Evolutionary conservation across 2,113 vertebrate genomes (phyloP).

Genomic region (Ardeotis arabs): DNA sequence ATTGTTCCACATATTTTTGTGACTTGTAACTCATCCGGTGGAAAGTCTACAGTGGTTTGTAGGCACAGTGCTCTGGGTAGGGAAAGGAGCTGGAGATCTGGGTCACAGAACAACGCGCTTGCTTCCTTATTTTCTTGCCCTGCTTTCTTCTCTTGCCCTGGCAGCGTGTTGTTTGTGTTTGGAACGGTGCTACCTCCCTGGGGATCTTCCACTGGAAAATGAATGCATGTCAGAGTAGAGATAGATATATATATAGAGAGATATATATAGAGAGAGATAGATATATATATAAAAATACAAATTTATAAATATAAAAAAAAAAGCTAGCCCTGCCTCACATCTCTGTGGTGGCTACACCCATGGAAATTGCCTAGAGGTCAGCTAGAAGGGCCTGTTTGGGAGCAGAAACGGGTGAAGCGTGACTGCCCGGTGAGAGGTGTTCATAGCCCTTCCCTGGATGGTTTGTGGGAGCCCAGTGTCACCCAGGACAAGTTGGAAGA

Average conservation of each 20-base stretch:
- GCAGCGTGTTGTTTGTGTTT: neutral
- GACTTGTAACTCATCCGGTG: neutral
- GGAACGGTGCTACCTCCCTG: neutral
- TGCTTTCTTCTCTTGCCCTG: neutral
- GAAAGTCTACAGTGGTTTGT: neutral
- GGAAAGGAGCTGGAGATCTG: neutral
- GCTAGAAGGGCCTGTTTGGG: neutral
- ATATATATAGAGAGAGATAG: neutral
- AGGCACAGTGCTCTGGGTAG: neutral
- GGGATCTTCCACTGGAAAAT: neutral
- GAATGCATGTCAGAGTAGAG: neutral
- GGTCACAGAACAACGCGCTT: neutral
- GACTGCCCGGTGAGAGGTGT: neutral
- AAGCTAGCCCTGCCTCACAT: neutral
- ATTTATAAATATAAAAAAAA: neutral
- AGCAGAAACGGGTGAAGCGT: neutral
- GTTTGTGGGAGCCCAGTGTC: neutral
- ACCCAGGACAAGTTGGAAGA: neutral
- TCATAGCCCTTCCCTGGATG: neutral
- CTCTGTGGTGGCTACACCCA: neutral
- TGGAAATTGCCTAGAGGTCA: neutral
- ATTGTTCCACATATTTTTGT: neutral
- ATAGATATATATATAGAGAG: neutral
- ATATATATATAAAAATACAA: neutral
- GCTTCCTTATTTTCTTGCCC: neutral